phyloP scores from a whole-genome alignment of 2,888 invertebrate species.

The Andrena hattorfiana region DNA sequence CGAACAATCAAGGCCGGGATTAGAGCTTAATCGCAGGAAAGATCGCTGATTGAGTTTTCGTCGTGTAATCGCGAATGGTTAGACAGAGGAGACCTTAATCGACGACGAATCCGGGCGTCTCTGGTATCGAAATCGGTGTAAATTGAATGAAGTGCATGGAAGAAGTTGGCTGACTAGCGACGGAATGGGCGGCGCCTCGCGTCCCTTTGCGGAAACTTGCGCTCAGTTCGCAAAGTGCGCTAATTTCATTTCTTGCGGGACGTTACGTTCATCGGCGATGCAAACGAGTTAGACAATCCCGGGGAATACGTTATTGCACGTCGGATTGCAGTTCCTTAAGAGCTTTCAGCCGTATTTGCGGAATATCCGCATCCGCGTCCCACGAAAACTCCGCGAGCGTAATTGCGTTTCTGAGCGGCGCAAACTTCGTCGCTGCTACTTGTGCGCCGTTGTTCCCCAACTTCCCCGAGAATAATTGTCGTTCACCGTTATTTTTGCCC shows the following conservation, averaged over 20 bases:
- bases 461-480: background rate
- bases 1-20: background rate
- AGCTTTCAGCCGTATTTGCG: conserved; percentile 11
- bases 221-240: conserved; percentile 5
- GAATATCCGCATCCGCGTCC: conserved; percentile 22
- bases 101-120: background rate
- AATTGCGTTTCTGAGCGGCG: conserved; percentile 45
- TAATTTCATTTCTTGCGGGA: conserved; percentile 50
- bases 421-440: conserved; percentile 13
- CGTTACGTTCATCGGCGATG: conserved; percentile 32
- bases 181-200: background rate
- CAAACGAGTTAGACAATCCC: conserved; percentile 46
- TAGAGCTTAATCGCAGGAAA: conserved; percentile 10
- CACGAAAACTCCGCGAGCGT: conserved; percentile 31
- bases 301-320: conserved; percentile 48
- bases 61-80: background rate
- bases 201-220: background rate
- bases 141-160: conserved; percentile 6
- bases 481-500: background rate
- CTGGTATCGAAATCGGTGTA: background rate
- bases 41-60: conserved; percentile 5
- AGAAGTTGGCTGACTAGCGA: conserved; percentile 1
- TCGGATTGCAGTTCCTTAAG: conserved; percentile 38
- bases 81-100: background rate
- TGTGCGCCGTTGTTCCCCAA: background rate